A percentile compares a stretch with the other conserved stretches of the same genome.
These are phyloP conservation scores for Pterostichus madidus DNA, from an alignment of 2,888 invertebrate genomes.

Conservation along the genomic window DNA sequence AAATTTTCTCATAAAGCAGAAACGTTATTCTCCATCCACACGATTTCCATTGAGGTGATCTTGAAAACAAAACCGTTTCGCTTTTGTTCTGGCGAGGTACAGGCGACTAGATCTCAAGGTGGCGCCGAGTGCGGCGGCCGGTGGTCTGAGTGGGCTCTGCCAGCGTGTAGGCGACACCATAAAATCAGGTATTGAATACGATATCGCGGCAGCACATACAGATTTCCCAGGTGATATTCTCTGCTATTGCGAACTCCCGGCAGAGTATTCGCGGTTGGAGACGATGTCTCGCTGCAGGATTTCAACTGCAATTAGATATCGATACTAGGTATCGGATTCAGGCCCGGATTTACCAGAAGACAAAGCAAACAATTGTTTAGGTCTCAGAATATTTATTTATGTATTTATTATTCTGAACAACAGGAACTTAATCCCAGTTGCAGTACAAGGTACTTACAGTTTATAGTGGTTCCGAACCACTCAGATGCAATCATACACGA, in stretches of 20 bases:
- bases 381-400: no score
- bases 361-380: no score
- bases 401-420: no score
- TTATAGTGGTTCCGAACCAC: no score
- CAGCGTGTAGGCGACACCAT: conserved; percentile 39
- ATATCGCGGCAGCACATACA: conserved; percentile 52
- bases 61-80: conserved; percentile 38
- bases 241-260: neutral
- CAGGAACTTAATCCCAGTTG: no score
- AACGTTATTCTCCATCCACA: neutral
- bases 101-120: conserved; percentile 47
- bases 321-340: no score
- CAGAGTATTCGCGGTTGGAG: conserved; percentile 56
- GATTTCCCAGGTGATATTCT: conserved; percentile 64
- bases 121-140: conserved; percentile 46
- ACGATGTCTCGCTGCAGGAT: neutral
- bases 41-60: neutral
- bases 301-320: no score
- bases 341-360: no score
- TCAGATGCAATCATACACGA: no score
- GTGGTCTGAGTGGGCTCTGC: conserved; percentile 30
- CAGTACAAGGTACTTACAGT: no score
- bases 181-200: conserved; percentile 47
- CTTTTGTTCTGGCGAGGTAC: conserved; percentile 30
- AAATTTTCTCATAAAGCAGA: neutral